Evolutionary conservation across 2,888 invertebrate species (phyloP).

Genomic region (Andrena bucephala): DNA sequence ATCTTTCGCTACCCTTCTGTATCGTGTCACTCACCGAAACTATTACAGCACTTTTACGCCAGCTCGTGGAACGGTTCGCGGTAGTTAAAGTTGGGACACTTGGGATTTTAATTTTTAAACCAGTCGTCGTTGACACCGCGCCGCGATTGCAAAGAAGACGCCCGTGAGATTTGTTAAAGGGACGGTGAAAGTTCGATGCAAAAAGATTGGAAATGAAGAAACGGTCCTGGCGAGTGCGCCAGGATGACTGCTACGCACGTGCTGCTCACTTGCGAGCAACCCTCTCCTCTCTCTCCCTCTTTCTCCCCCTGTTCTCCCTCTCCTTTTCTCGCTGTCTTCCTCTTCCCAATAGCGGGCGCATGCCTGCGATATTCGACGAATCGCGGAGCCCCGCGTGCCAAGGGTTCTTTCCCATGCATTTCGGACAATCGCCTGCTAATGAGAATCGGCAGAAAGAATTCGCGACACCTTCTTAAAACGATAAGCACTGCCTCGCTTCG

Average conservation of each 20-base stretch:
- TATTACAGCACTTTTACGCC: not conserved
- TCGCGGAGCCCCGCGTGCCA: slow-evolving; percentile 44
- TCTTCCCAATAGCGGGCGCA: slow-evolving; percentile 74
- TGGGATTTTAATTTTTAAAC: not conserved
- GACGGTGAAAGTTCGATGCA: not conserved
- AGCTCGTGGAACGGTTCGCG: not conserved
- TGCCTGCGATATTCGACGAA: slow-evolving; percentile 74
- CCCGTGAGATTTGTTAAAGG: not conserved
- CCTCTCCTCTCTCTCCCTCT: slow-evolving; percentile 67
- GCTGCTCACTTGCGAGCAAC: slow-evolving; percentile 76
- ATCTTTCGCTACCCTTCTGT: slow-evolving; percentile 24
- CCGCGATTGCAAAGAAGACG: not conserved
- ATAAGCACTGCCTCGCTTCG: not conserved
- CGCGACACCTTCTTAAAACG: not conserved
- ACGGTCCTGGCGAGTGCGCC: slow-evolving; percentile 76
- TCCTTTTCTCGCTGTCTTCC: slow-evolving; percentile 49
- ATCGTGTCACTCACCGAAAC: slow-evolving; percentile 1
- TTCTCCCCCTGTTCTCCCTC: slow-evolving; percentile 50
- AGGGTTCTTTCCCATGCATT: slow-evolving; percentile 33
- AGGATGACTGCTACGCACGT: slow-evolving; percentile 81
- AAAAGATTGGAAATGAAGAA: slow-evolving; percentile 62
- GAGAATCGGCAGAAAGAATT: slow-evolving; percentile 18
- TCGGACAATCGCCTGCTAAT: slow-evolving; percentile 31
- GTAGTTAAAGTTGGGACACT: not conserved
- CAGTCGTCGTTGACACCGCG: not conserved